Evolutionary conservation across 1,140 invertebrate species (phyloP).

Genomic region (Agrilus planipennis): DNA sequence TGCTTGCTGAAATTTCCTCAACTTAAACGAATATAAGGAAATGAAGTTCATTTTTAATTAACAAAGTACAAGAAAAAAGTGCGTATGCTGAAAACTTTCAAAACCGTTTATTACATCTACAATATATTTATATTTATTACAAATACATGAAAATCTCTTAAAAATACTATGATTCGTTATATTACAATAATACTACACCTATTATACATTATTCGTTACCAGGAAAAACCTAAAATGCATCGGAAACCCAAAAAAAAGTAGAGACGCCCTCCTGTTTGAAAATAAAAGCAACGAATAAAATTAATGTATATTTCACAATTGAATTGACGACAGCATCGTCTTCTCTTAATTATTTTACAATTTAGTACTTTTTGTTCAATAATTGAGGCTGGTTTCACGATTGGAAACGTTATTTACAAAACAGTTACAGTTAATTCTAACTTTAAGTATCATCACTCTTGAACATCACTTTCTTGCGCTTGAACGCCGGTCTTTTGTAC

Average conservation of each 20-base stretch:
- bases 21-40: too few relatives aligned
- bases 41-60: too few relatives aligned
- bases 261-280: conserved; percentile 10
- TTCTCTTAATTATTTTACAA: conserved; percentile 17
- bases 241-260: conserved; percentile 10
- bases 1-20: too few relatives aligned
- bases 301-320: conserved; percentile 9
- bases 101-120: conserved; percentile 31
- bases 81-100: conserved; percentile 29
- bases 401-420: conserved; percentile 6
- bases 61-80: too few relatives aligned
- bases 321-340: not conserved
- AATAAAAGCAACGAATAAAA: conserved; percentile 15
- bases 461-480: conserved; percentile 43
- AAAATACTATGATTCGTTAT: conserved; percentile 27
- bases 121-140: conserved; percentile 31
- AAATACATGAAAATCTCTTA: conserved; percentile 32
- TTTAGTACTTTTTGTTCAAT: conserved; percentile 19
- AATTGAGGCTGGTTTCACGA: conserved; percentile 19
- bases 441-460: conserved; percentile 39
- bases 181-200: conserved; percentile 23
- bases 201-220: conserved; percentile 18
- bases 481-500: conserved; percentile 60
- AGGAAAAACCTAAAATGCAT: conserved; percentile 15
- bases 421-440: conserved; percentile 5